Conservation (phyloP, 2,113 vertebrate genomes). For the Centrocercus urophasianus region DNA sequence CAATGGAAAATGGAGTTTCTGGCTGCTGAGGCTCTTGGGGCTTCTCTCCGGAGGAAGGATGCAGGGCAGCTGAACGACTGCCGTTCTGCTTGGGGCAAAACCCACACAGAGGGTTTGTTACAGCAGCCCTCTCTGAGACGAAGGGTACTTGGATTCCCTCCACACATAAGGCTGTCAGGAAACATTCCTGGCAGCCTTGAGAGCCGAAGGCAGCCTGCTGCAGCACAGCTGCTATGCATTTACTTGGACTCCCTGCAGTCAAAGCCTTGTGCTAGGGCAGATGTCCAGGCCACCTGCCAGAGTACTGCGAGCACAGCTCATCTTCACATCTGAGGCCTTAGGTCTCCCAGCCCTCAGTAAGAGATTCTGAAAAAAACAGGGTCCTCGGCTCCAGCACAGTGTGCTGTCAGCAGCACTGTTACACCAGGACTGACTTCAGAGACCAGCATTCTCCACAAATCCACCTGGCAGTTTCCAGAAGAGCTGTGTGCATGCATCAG, state of each 20-base stretch:
- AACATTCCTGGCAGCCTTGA: neutral
- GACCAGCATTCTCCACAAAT: neutral
- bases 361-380: neutral
- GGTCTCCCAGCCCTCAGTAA: neutral
- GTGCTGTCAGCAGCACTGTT: neutral
- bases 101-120: neutral
- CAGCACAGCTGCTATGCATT: neutral
- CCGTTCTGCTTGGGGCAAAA: neutral
- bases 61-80: neutral
- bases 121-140: neutral
- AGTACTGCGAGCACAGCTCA: neutral
- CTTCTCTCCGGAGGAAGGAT: neutral
- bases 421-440: neutral
- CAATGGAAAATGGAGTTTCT: neutral
- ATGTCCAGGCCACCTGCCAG: neutral
- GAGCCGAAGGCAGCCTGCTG: fast-evolving
- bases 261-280: neutral
- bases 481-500: neutral
- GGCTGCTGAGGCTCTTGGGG: neutral
- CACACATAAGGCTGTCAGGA: neutral
- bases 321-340: neutral
- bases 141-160: neutral
- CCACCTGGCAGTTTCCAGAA: neutral
- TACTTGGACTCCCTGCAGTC: neutral
- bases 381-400: fast-evolving